These are phyloP conservation scores for Gallinago undulata DNA, from an alignment of 2,113 vertebrate species.

Conservation along the genomic window DNA sequence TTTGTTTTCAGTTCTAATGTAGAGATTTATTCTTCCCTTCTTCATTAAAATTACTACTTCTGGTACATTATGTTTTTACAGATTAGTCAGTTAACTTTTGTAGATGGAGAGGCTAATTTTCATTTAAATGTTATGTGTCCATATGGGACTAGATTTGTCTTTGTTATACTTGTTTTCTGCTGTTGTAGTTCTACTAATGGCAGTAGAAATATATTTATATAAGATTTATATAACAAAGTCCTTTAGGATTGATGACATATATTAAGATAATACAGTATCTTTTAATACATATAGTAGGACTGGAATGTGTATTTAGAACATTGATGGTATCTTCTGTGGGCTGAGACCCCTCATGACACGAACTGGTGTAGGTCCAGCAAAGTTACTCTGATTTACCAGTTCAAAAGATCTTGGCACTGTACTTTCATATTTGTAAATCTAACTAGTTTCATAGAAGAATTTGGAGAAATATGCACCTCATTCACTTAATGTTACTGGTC, in stretches of 20 bases:
- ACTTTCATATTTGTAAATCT: not conserved
- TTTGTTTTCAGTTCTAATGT: constrained; percentile 14
- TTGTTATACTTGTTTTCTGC: constrained; percentile 9
- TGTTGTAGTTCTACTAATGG: not conserved
- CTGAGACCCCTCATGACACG: not conserved
- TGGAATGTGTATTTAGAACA: not conserved
- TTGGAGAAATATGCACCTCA: not conserved
- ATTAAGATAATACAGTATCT: not conserved
- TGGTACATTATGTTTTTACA: not conserved
- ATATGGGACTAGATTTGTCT: not conserved
- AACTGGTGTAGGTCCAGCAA: not conserved
- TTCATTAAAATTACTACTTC: constrained; percentile 22
- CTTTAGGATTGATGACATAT: not conserved
- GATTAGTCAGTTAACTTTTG: not conserved
- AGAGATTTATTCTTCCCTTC: constrained; percentile 23
- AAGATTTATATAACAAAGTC: not conserved
- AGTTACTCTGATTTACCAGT: not conserved
- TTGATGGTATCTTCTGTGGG: not conserved
- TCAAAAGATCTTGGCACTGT: not conserved
- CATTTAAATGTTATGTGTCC: not conserved
- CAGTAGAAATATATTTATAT: not conserved
- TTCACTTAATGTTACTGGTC: not conserved
- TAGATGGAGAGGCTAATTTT: constrained; percentile 8
- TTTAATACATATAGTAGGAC: not conserved
- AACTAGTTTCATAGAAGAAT: not conserved